These are phyloP conservation scores for Chloebia gouldiae DNA, from an alignment of 2,113 vertebrate genomes.

Conservation along the genomic window DNA sequence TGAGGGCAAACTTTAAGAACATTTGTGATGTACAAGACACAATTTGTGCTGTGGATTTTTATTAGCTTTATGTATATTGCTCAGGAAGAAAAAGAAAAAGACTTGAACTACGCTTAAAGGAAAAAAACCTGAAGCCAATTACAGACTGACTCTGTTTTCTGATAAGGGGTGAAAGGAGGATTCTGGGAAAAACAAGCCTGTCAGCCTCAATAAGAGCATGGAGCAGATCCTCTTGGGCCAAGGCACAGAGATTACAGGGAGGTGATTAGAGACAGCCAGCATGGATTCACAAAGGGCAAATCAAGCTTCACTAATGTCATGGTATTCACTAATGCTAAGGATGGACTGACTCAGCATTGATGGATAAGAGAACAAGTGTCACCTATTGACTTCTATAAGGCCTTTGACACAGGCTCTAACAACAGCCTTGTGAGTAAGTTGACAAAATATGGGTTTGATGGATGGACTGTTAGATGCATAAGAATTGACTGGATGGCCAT, in stretches of 20 bases:
- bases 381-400: not conserved
- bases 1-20: not conserved
- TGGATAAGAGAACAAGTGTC: not conserved
- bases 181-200: not conserved
- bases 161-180: not conserved
- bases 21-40: not conserved
- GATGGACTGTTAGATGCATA: not conserved
- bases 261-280: not conserved
- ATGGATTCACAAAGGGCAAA: not conserved
- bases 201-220: not conserved
- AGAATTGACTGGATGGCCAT: not conserved
- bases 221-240: not conserved
- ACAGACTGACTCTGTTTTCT: not conserved
- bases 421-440: not conserved
- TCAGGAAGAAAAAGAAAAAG: no score
- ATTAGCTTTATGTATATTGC: not conserved
- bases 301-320: not conserved
- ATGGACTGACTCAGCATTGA: not conserved
- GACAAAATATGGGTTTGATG: not conserved
- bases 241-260: not conserved
- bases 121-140: not conserved
- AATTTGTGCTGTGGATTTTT: not conserved
- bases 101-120: no score
- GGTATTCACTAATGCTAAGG: accelerated
- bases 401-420: not conserved